Conservation (phyloP, 2,797 vertebrate species). For the Graptemys geographica region DNA sequence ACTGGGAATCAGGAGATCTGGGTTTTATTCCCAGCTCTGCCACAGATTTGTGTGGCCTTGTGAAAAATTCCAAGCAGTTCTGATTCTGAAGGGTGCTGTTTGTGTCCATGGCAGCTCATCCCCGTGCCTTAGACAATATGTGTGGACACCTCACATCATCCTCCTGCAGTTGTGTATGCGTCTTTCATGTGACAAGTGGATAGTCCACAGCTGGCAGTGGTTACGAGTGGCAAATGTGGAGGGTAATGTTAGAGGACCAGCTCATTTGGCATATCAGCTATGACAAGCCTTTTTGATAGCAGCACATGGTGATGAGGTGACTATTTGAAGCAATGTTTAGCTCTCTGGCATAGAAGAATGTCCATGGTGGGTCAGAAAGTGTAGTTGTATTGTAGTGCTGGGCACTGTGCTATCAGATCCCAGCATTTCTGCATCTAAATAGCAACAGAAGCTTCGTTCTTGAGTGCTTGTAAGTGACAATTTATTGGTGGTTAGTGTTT, state of each 20-base stretch:
- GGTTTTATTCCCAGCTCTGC: not conserved
- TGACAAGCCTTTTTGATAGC: not conserved
- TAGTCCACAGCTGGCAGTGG: not conserved
- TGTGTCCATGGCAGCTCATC: not conserved
- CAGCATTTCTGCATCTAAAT: not conserved
- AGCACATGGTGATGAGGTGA: not conserved
- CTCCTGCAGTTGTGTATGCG: not conserved
- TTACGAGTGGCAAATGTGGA: not conserved
- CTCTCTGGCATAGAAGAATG: not conserved
- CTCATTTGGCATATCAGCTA: not conserved
- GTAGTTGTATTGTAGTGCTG: not conserved
- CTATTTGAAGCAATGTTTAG: not conserved
- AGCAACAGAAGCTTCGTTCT: too few species aligned
- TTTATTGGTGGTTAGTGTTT: not conserved
- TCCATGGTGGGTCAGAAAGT: fast-evolving
- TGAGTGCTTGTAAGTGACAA: not conserved
- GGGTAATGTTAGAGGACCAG: not conserved
- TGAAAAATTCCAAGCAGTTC: not conserved
- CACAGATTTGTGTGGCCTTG: not conserved
- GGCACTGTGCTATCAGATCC: not conserved
- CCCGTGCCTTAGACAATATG: not conserved
- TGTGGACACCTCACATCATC: not conserved
- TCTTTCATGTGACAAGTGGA: not conserved
- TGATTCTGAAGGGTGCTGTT: not conserved
- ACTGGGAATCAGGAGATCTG: not conserved